Conservation (phyloP, 2,888 invertebrate genomes). For the Marasmarcha lunaedactyla region DNA sequence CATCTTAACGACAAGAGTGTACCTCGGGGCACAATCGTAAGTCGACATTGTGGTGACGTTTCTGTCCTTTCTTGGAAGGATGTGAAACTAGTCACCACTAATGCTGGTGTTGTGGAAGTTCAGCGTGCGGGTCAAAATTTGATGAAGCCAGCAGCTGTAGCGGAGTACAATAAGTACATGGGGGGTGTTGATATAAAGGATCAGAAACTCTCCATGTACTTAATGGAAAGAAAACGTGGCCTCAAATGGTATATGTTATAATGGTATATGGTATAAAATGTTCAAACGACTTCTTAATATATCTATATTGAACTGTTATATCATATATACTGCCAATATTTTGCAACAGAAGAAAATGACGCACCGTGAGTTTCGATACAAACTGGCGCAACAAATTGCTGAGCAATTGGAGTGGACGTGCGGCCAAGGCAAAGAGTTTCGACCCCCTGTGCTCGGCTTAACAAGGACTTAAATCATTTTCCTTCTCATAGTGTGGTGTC, state of each 20-base stretch:
- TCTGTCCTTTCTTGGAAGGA: too few relatives aligned
- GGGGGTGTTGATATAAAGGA: slow-evolving; percentile 13
- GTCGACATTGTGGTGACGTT: slow-evolving; percentile 5
- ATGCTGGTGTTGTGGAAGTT: too few relatives aligned
- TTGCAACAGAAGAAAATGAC: too few relatives aligned
- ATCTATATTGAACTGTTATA: not conserved
- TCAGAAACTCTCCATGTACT: slow-evolving; percentile 10
- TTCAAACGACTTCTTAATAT: not conserved
- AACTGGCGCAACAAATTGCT: too few relatives aligned
- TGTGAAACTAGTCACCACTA: too few relatives aligned
- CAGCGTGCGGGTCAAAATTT: not conserved
- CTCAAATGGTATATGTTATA: slow-evolving; percentile 1
- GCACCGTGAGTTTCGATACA: too few relatives aligned
- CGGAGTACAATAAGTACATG: slow-evolving; percentile 12
- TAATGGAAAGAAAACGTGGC: slow-evolving; percentile 10
- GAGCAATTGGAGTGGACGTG: too few relatives aligned
- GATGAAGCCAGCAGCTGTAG: not conserved
- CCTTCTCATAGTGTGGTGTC: too few relatives aligned
- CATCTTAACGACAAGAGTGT: not conserved
- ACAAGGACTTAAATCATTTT: too few relatives aligned
- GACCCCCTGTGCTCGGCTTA: too few relatives aligned
- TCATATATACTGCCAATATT: not conserved
- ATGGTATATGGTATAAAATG: not conserved
- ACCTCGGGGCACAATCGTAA: not conserved
- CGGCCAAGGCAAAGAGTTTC: too few relatives aligned